A percentile compares a stretch with the other conserved stretches of the same genome.
Conservation (phyloP, 2,113 vertebrate genomes). For the human (Homo sapiens) region GRCh38 chr9:131648501-131649000, state of each 20-base stretch:
- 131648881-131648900: neutral
- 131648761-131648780: neutral
- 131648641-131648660: neutral
- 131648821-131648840: neutral
- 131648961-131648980: neutral
- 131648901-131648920: accelerated
- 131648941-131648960: neutral
- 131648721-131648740: neutral
- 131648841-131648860: neutral
- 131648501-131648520: accelerated
- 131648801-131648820: slow-evolving; percentile 31
- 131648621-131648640: neutral
- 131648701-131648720: neutral
- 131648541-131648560: neutral
- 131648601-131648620: neutral
- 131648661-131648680: neutral
- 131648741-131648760: neutral
- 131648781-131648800: neutral
- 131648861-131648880: neutral
- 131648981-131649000: neutral
- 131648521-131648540: neutral
- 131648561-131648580: neutral
- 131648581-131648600: neutral
- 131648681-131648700: neutral
- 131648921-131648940: neutral